A percentile compares a stretch with the other conserved stretches of the same genome.
phyloP scores from a whole-genome alignment of 1,140 invertebrate genomes.

The Aphis craccivora region DNA sequence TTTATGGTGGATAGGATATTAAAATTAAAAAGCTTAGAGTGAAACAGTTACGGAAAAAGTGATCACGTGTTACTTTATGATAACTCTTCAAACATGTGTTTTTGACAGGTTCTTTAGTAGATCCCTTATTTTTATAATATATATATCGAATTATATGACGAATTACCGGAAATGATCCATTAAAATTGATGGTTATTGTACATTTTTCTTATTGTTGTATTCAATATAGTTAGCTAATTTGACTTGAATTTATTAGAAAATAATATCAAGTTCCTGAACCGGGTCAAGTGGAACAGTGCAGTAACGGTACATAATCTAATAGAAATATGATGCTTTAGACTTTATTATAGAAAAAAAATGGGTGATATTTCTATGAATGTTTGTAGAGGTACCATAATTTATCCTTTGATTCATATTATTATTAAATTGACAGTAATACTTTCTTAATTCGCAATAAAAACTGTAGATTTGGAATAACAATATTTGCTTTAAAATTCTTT shows the following conservation, averaged over 20 bases:
- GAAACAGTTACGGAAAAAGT: not conserved
- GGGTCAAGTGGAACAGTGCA: conserved; percentile 11
- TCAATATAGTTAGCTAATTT: conserved; percentile 17
- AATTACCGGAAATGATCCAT: conserved; percentile 48
- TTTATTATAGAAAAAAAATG: not conserved
- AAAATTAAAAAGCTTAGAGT: not conserved
- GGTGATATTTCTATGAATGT: not conserved
- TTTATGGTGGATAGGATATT: not conserved
- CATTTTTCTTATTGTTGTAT: conserved; percentile 20
- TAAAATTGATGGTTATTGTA: conserved; percentile 19
- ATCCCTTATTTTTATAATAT: not conserved
- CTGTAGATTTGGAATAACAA: not conserved
- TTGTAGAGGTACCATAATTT: not conserved
- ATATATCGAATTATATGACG: not conserved
- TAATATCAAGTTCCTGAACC: not conserved
- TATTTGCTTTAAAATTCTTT: not conserved
- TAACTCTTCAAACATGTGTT: conserved; percentile 22
- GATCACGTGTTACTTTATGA: not conserved
- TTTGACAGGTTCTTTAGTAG: not conserved
- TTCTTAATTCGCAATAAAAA: not conserved
- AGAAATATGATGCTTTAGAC: not conserved
- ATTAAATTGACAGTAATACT: no score
- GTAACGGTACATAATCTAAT: conserved; percentile 23
- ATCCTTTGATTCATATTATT: not conserved
- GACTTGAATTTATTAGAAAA: not conserved